Conservation (phyloP, 2,888 invertebrate genomes). For the Acanthosepion esculentum region DNA sequence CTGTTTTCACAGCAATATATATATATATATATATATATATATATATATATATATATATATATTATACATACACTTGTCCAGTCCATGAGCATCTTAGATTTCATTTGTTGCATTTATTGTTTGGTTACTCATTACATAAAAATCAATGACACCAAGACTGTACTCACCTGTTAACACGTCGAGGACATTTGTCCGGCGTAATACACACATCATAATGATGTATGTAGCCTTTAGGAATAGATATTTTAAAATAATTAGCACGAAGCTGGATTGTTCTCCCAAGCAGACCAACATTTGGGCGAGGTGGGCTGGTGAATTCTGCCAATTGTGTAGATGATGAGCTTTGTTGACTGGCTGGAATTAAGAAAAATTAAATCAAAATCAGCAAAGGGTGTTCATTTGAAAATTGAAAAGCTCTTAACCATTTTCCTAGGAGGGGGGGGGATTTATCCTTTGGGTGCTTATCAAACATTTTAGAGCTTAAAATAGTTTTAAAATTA, state of each 20-base stretch:
- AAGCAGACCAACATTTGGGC: slow-evolving; percentile 97
- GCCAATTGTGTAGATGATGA: slow-evolving; percentile 54
- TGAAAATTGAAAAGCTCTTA: no score
- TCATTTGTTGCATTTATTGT: no score
- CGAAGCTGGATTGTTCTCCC: slow-evolving; percentile 95
- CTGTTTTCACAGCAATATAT: no score
- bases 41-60: no score
- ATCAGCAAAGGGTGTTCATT: not conserved
- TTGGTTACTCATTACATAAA: no score
- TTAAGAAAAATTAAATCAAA: not conserved
- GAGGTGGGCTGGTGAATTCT: slow-evolving; percentile 70
- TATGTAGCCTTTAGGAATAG: slow-evolving; percentile 96
- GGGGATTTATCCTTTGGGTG: no score
- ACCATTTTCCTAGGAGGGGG: no score
- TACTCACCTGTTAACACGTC: slow-evolving; percentile 85
- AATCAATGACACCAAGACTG: not conserved
- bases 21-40: no score
- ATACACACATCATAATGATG: slow-evolving; percentile 99
- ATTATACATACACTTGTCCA: no score
- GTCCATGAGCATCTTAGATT: no score
- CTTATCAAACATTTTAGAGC: no score
- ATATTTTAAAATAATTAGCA: slow-evolving; percentile 99
- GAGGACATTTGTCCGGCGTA: slow-evolving; percentile 98
- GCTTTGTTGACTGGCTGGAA: slow-evolving; percentile 51
- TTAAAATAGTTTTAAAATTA: no score